These are phyloP conservation scores for Apeira syringaria DNA, from an alignment of 2,888 invertebrate species.

Conservation along the genomic window DNA sequence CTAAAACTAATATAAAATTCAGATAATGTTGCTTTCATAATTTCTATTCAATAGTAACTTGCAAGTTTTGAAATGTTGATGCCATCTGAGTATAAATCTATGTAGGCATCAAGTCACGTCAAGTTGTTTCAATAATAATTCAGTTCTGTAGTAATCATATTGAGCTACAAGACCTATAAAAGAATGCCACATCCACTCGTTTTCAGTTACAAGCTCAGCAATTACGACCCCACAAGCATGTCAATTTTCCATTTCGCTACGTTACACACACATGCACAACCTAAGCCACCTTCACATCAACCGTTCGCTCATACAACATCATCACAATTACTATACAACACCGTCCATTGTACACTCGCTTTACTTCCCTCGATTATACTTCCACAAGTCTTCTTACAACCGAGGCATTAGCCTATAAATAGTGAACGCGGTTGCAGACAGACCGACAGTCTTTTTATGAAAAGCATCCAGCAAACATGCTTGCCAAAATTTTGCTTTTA, in stretches of 20 bases:
- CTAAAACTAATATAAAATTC: no score
- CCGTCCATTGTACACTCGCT: slow-evolving; percentile 25
- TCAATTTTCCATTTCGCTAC: slow-evolving; percentile 53
- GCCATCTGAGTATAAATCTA: no score
- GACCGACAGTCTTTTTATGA: slow-evolving; percentile 81
- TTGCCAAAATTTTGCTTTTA: slow-evolving; percentile 52
- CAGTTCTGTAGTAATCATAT: no score
- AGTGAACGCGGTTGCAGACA: slow-evolving; percentile 47
- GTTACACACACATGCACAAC: slow-evolving; percentile 41
- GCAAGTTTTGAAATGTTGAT: no score
- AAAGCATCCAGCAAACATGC: slow-evolving; percentile 56
- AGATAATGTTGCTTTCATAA: no score
- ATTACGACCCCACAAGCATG: slow-evolving; percentile 43
- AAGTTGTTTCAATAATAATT: no score
- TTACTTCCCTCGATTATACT: slow-evolving; percentile 56
- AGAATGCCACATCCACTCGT: slow-evolving; percentile 20
- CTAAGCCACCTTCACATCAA: slow-evolving; percentile 20
- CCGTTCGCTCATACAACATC: slow-evolving; percentile 16
- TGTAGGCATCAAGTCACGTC: no score
- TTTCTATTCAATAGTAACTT: no score
- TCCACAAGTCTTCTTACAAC: slow-evolving; percentile 23
- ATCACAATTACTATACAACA: slow-evolving; percentile 30
- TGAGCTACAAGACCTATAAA: no score
- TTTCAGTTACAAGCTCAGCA: slow-evolving; percentile 9
- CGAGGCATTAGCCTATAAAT: slow-evolving; percentile 68